Evolutionary conservation across 1,140 invertebrate genomes (phyloP), one percentile per base, ranked within the genome.

Genomic region (Ylistrum balloti): DNA sequence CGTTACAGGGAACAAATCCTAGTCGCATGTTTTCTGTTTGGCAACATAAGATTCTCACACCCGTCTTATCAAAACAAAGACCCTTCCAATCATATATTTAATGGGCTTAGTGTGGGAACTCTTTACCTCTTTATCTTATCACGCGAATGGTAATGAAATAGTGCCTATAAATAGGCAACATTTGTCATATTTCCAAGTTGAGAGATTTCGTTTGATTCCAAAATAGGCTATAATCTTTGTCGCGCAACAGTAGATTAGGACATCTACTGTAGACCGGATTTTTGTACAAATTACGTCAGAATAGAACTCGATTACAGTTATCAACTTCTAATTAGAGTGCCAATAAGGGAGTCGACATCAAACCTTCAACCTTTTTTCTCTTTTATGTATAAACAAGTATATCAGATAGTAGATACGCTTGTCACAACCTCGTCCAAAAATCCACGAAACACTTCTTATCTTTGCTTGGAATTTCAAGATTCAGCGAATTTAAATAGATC

Each of bases 111-210:
- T 74, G 56, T 74, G 56, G 11, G 56, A 74, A 74, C 22, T 11
- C 56, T 1, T 74, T 74, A 28, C 22, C 5, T 74, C 56, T 74
- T 9, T 45, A 45, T 45, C 56, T 74, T 74, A 74, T 74, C 56
- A 28, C 28, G 17, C n/a, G 1, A n/a, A 17, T 5, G 56, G 5
- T 74, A 74, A 74, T 74, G 56, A 74, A 74, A 74, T 74, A 28
- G 28, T 1, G n/a, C n/a, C 56, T 74, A 74, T 74, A 28, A 28
- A 74, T 74, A 74, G 22, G 5, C n/a, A 5, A 17, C 17, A 74
- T 74, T 74, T 74, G 56, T 74, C 56, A 74, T 74, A 74, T 74
- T 74, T 74, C 56, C 56, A 74, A 74, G 1, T 74, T 74, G 9
- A 13, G 9, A 22, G 56, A 74, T 17, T 74, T 74, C 56, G 5